These are phyloP conservation scores for Trachops cirrhosus DNA, from an alignment of 2,797 vertebrate genomes.

Conservation along the genomic window DNA sequence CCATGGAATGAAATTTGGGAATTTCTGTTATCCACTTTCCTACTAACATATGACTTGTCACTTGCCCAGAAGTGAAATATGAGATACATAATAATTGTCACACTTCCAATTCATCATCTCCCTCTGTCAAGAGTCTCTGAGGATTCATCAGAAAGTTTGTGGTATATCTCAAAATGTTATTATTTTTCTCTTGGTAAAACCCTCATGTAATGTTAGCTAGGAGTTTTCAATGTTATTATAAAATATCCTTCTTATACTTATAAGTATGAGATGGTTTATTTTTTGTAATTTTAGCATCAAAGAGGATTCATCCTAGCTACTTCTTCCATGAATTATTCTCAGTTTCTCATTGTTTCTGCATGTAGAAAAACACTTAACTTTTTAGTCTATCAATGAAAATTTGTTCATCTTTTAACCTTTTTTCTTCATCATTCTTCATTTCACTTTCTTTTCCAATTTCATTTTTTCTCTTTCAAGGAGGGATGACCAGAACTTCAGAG, in stretches of 20 bases:
- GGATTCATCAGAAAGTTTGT: background rate
- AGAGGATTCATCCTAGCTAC: background rate
- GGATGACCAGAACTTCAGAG: background rate
- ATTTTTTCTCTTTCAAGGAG: background rate
- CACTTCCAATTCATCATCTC: background rate
- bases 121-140: background rate
- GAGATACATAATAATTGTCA: background rate
- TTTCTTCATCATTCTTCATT: background rate
- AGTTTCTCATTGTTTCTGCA: background rate
- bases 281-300: background rate
- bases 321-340: background rate
- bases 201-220: background rate
- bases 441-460: background rate
- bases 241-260: background rate
- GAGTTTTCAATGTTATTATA: background rate
- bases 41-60: background rate
- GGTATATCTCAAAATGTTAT: background rate
- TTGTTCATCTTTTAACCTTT: background rate
- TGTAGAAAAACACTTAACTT: background rate
- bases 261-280: background rate
- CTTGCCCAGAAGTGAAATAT: background rate
- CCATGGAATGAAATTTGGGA: background rate
- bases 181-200: background rate
- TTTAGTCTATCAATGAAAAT: background rate
- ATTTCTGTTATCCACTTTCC: background rate